Percentiles rank a stretch among this genome's conserved stretches.
These are phyloP conservation scores for Euphydryas editha DNA, from an alignment of 2,888 invertebrate species.

Conservation along the genomic window DNA sequence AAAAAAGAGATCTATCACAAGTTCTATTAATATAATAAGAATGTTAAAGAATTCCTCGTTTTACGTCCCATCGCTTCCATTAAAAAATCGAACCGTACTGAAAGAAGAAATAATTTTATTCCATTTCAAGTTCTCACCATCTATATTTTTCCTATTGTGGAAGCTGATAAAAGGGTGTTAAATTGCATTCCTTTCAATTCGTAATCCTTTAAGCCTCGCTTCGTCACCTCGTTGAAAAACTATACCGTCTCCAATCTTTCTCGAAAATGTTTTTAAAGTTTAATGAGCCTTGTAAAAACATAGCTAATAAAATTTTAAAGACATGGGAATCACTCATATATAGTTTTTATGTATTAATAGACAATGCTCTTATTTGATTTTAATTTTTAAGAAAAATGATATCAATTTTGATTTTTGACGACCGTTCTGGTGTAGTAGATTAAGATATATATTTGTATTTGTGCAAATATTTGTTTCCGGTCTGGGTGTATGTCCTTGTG, in stretches of 20 bases:
- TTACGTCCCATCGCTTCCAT: background rate
- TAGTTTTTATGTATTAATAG: background rate
- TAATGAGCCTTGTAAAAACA: background rate
- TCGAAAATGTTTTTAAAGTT: conserved; percentile 47
- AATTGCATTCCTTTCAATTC: conserved; percentile 36
- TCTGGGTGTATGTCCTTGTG: no score
- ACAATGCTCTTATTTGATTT: no score
- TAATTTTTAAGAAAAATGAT: no score
- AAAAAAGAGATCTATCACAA: no score
- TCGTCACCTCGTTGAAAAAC: conserved; percentile 11
- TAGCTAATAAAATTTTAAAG: background rate
- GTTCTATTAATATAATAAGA: background rate
- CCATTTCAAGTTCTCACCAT: background rate
- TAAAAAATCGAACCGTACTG: conserved; percentile 48
- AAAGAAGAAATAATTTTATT: conserved; percentile 50
- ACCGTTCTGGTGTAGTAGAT: no score
- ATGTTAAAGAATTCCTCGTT: background rate
- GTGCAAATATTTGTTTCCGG: no score
- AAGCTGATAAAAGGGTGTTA: conserved; percentile 24
- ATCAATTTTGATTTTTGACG: no score
- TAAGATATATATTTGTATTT: no score
- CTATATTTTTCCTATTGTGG: conserved; percentile 10
- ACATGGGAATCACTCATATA: background rate
- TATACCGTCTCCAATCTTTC: background rate
- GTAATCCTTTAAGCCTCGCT: conserved; percentile 20